Base-by-base conservation (phyloP, 2,888 invertebrate genomes). In the Dynastes tityus region DNA sequence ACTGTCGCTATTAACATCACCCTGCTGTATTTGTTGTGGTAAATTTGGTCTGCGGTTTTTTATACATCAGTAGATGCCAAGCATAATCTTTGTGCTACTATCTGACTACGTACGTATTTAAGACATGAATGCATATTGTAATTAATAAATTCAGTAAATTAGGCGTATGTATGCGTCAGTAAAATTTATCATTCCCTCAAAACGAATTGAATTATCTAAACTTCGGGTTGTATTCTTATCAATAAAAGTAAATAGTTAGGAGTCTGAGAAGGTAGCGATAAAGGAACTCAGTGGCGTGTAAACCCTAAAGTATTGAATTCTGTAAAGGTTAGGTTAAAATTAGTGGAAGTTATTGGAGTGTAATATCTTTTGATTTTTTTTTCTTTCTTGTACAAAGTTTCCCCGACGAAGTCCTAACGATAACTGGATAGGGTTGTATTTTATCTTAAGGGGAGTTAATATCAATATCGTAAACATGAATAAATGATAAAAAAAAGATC, bases 161-260 rank as follows among this genome's bases (percentile, higher is more conserved):
- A 32, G 5, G 32, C 3, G 16, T 16, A 16, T 16, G 32, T 32
- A 32, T 32, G 32, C 32, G 32, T 32, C 32, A 32, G 40, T 16
- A 45, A n/a, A 67, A 67, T 67, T 37, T 67, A 22, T 40, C 67
- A n/a, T 45, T 16, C 16, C 22, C 3, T 61, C 40, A n/a, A 40
- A 67, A 5, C 11, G 67, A 45, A 67, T 45, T 16, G 67, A 67
- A 67, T 67, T 67, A 67, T 67, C 67, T 67, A 45, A 16, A n/a
- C 9, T 32, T n/a, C 22, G 37, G 45, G n/a, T 5, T 29, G 67
- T n/a, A 22, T 22, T 40, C 67, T 67, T 67, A 67, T 67, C 67
- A 67, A 67, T 67, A 40, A 67, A 22, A 67, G 67, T 67, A 67
- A 67, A 67, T 67, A 67, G 45, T 67, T 67, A 67, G 22, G 13